Evolutionary conservation across 1,140 invertebrate species (phyloP).

Genomic region (Panagrolaimus sp.): DNA sequence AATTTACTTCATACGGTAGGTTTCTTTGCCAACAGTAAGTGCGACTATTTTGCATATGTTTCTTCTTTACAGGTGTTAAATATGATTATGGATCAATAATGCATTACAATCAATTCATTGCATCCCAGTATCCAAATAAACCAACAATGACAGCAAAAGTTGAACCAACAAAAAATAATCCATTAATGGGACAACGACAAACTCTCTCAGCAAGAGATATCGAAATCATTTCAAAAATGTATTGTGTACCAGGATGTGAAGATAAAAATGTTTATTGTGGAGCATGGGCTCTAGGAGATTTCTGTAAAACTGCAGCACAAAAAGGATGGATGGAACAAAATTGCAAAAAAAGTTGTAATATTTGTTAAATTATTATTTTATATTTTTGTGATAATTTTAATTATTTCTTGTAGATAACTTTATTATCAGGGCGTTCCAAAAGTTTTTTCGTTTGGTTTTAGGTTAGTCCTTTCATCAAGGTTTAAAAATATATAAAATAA

Average conservation of each 20-base stretch:
- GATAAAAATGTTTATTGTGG: conserved; percentile 53
- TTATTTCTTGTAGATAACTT: no score
- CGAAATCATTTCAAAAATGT: conserved; percentile 49
- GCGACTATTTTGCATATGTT: no score
- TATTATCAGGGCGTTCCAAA: no score
- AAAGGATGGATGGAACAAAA: conserved; percentile 14
- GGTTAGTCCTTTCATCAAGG: no score
- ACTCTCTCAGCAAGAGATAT: conserved; percentile 36
- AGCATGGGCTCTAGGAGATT: conserved; percentile 36
- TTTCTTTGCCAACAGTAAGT: conserved; percentile 49
- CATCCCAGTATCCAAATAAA: conserved; percentile 19
- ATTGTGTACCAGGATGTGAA: conserved; percentile 43
- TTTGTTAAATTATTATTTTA: conserved; percentile 14
- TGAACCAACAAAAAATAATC: conserved; percentile 33
- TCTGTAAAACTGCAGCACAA: conserved; percentile 21
- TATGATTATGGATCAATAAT: conserved; percentile 50
- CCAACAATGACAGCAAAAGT: conserved; percentile 48
- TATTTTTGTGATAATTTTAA: no score
- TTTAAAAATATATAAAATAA: no score
- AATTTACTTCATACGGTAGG: no score
- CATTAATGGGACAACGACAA: conserved; percentile 46
- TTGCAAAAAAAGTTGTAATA: conserved; percentile 32
- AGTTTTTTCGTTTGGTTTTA: no score
- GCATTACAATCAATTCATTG: conserved; percentile 40
- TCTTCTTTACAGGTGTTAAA: conserved; percentile 45